A percentile compares a stretch with the other conserved stretches of the same genome.
Conservation (phyloP, 2,888 invertebrate species). For the Nipponacmea schrenckii region DNA sequence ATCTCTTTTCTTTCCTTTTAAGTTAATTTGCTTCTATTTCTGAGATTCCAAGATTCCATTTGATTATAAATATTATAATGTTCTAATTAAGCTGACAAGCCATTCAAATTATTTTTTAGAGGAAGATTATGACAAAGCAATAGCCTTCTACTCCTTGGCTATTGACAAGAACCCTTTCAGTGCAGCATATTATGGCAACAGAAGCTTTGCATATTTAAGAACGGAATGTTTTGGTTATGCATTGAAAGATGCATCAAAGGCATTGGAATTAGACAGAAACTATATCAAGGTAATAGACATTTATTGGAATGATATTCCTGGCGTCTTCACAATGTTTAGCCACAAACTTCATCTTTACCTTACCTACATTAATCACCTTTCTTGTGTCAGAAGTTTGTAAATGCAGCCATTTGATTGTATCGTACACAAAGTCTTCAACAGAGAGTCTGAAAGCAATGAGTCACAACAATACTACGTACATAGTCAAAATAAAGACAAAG, state of each 20-base stretch:
- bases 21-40: too few relatives aligned
- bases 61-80: too few relatives aligned
- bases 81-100: too few relatives aligned
- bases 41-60: too few relatives aligned
- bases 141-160: constrained; percentile 84
- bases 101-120: constrained; percentile 72
- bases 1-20: too few relatives aligned
- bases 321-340: neutral
- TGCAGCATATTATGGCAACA: constrained; percentile 91
- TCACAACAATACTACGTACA: too few relatives aligned
- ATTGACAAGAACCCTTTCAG: constrained; percentile 85
- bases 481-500: too few relatives aligned
- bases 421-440: too few relatives aligned
- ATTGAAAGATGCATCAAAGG: constrained; percentile 87
- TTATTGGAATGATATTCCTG: neutral
- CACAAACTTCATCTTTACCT: neutral
- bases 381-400: too few relatives aligned
- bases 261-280: constrained; percentile 87
- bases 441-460: too few relatives aligned
- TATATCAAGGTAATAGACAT: constrained; percentile 79
- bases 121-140: constrained; percentile 89
- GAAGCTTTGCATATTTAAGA: constrained; percentile 93
- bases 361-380: too few relatives aligned
- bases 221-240: constrained; percentile 97
- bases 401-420: too few relatives aligned